A percentile compares a stretch with the other conserved stretches of the same genome.
These are phyloP conservation scores for Balaeniceps rex DNA, from an alignment of 2,113 vertebrate species.

Conservation along the genomic window DNA sequence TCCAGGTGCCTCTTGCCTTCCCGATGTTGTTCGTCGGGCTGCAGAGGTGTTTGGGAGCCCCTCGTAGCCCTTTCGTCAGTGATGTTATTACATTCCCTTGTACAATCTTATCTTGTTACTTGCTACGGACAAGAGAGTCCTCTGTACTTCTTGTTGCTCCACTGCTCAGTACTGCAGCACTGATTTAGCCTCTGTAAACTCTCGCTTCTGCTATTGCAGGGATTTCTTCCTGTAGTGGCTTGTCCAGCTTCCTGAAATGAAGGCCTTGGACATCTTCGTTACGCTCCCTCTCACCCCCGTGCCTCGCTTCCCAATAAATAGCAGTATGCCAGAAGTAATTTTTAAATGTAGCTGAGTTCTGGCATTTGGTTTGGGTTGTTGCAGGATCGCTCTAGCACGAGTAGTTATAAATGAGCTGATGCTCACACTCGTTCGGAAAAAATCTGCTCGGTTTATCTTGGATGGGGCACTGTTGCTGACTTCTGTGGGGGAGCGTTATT, in stretches of 20 bases:
- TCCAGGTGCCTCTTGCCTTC: background rate
- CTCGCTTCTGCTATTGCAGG: background rate
- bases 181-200: background rate
- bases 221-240: background rate
- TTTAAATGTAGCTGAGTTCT: background rate
- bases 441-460: background rate
- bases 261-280: background rate
- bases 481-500: fast-evolving
- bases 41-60: background rate
- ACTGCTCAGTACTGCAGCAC: background rate
- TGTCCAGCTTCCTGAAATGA: background rate
- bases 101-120: background rate
- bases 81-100: background rate
- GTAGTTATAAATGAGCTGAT: background rate
- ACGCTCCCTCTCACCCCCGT: background rate
- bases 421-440: fast-evolving
- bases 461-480: background rate
- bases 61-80: fast-evolving
- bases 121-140: background rate
- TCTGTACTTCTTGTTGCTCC: background rate
- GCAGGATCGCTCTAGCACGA: fast-evolving
- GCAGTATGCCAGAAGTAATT: background rate
- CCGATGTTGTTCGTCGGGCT: background rate
- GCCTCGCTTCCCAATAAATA: background rate
- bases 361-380: background rate